Conservation (phyloP, 2,888 invertebrate genomes). For the Autographa gamma region DNA sequence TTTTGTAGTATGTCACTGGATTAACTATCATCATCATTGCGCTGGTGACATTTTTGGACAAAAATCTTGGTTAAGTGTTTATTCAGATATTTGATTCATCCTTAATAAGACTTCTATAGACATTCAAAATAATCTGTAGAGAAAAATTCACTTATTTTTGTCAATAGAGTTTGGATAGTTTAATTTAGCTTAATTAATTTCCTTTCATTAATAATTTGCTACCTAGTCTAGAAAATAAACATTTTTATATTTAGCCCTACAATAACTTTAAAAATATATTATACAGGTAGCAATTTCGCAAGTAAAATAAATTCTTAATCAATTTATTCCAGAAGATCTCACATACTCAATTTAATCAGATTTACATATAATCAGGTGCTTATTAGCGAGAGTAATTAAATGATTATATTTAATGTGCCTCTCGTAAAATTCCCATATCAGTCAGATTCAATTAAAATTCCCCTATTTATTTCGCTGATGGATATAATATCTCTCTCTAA, state of each 20-base stretch:
- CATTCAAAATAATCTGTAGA: too few species aligned
- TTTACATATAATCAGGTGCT: slow-evolving; percentile 4
- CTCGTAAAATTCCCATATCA: not conserved
- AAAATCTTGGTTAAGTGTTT: too few species aligned
- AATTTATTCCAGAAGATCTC: slow-evolving; percentile 1
- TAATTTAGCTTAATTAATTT: too few species aligned
- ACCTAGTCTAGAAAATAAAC: too few species aligned
- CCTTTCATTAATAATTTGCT: too few species aligned
- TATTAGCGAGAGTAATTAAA: slow-evolving; percentile 9
- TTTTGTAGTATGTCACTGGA: too few species aligned
- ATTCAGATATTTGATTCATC: too few species aligned
- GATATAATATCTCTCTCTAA: not conserved
- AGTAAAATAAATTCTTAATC: not conserved
- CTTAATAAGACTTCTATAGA: too few species aligned
- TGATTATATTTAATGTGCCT: not conserved
- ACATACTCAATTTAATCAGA: slow-evolving; percentile 5
- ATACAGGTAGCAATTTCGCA: not conserved
- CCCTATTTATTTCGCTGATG: not conserved
- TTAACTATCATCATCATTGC: too few species aligned
- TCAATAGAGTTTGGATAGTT: too few species aligned
- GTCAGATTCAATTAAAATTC: not conserved
- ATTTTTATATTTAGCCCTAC: not conserved
- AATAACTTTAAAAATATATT: not conserved
- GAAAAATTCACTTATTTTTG: too few species aligned
- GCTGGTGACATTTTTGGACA: too few species aligned